Conservation (phyloP, 2,888 invertebrate species). For the Tachystola acroxantha region DNA sequence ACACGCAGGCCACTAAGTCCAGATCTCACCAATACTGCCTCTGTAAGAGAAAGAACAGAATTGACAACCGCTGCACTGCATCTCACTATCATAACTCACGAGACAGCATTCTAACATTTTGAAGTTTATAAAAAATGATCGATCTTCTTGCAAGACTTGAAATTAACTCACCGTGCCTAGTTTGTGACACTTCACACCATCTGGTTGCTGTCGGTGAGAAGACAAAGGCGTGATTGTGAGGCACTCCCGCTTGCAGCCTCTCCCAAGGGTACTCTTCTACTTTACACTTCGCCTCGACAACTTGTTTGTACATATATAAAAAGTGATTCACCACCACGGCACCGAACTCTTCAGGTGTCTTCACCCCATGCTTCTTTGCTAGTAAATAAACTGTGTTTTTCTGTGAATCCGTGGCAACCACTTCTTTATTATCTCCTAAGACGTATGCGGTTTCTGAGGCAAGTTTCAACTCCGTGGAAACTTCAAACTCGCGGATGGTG, state of each 20-base stretch:
- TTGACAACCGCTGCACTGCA: conserved; percentile 5
- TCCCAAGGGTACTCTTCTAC: conserved; percentile 89
- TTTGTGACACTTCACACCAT: conserved; percentile 83
- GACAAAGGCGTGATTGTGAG: conserved; percentile 88
- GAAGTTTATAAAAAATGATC: too few relatives aligned
- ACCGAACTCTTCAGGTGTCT: conserved; percentile 87
- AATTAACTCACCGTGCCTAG: conserved; percentile 79
- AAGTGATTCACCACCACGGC: conserved; percentile 86
- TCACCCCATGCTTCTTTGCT: conserved; percentile 87
- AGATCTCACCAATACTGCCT: conserved; percentile 79
- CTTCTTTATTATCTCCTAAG: conserved; percentile 86
- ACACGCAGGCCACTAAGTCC: conserved; percentile 85
- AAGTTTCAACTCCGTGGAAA: conserved; percentile 82
- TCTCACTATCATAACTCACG: background rate
- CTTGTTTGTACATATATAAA: conserved; percentile 85
- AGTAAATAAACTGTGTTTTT: conserved; percentile 89
- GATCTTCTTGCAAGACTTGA: background rate
- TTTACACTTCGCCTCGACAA: conserved; percentile 82
- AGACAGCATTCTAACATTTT: too few relatives aligned
- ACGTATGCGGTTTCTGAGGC: conserved; percentile 84
- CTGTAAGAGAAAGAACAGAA: conserved; percentile 30
- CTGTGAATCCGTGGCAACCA: conserved; percentile 90
- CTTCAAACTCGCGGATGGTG: conserved; percentile 86
- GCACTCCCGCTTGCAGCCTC: conserved; percentile 73
- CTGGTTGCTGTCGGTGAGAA: conserved; percentile 82